A percentile compares a stretch with the other conserved stretches of the same genome.
Evolutionary conservation across 2,888 invertebrate species (phyloP).

Genomic region (Phasia obesa): DNA sequence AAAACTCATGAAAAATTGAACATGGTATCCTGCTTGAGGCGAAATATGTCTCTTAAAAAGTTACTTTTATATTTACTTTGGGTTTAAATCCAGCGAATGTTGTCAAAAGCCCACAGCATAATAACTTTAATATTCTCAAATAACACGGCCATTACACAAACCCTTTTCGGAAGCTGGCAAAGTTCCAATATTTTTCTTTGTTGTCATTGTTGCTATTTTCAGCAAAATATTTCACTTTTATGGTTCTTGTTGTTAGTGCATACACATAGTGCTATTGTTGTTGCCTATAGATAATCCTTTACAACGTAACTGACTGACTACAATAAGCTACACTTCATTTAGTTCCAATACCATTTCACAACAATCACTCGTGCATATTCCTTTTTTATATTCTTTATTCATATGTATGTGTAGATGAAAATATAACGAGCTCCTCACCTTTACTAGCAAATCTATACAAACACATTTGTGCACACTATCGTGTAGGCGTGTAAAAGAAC

Average conservation of each 20-base stretch:
- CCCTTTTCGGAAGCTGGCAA: slow-evolving; percentile 54
- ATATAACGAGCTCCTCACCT: slow-evolving; percentile 41
- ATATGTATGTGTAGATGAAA: slow-evolving; percentile 3
- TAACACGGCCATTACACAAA: neutral
- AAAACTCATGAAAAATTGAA: too few species aligned
- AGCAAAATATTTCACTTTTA: slow-evolving; percentile 46
- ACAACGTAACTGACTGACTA: slow-evolving; percentile 52
- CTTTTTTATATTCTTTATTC: slow-evolving; percentile 11
- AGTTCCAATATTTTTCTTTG: slow-evolving; percentile 59
- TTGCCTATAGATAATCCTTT: slow-evolving; percentile 64
- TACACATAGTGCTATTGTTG: slow-evolving; percentile 15
- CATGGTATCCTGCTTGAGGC: too few species aligned
- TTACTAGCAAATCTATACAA: slow-evolving; percentile 8
- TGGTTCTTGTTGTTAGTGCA: slow-evolving; percentile 29
- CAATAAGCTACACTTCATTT: slow-evolving; percentile 71
- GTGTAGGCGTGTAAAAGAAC: neutral
- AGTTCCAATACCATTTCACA: slow-evolving; percentile 66
- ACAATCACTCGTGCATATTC: slow-evolving; percentile 57
- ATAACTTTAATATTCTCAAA: neutral
- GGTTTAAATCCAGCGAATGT: too few species aligned
- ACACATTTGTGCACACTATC: slow-evolving; percentile 7
- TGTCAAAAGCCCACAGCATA: too few species aligned
- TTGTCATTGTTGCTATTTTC: slow-evolving; percentile 47
- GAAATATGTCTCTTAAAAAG: too few species aligned
- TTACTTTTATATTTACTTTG: too few species aligned